Percentiles rank a stretch among this genome's conserved stretches.
Conservation (phyloP, 1,140 invertebrate species). For the Conus ventricosus region DNA sequence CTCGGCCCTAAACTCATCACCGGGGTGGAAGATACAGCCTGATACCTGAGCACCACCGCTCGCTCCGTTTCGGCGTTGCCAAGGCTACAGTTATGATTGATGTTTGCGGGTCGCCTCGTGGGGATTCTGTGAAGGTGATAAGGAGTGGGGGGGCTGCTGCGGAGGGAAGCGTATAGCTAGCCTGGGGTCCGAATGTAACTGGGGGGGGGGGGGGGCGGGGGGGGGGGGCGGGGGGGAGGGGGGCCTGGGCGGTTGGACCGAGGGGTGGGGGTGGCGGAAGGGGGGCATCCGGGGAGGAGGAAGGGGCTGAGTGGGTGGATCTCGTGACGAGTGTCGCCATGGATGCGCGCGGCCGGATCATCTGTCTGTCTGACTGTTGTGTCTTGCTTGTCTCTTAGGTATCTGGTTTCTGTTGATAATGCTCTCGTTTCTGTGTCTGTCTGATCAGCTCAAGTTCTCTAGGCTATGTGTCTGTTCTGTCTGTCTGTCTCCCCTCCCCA, state of each 20-base stretch:
- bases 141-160: neutral
- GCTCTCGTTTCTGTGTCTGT: too few relatives aligned
- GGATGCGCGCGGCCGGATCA: too few relatives aligned
- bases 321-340: too few relatives aligned
- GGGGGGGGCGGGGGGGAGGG: neutral
- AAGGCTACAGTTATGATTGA: constrained; percentile 32
- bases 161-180: too few relatives aligned
- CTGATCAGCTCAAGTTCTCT: too few relatives aligned
- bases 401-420: neutral
- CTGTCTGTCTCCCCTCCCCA: too few relatives aligned
- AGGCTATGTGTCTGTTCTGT: too few relatives aligned
- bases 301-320: neutral
- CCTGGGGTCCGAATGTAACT: too few relatives aligned
- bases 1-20: neutral
- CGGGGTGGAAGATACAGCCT: neutral
- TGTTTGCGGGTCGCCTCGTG: constrained; percentile 8
- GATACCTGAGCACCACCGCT: neutral
- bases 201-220: neutral
- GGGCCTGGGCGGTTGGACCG: neutral
- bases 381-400: neutral
- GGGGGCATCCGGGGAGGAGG: neutral
- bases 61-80: neutral
- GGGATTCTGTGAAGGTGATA: neutral
- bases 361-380: neutral
- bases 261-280: neutral